Conservation (phyloP, 2,888 invertebrate species). For the Actias luna region DNA sequence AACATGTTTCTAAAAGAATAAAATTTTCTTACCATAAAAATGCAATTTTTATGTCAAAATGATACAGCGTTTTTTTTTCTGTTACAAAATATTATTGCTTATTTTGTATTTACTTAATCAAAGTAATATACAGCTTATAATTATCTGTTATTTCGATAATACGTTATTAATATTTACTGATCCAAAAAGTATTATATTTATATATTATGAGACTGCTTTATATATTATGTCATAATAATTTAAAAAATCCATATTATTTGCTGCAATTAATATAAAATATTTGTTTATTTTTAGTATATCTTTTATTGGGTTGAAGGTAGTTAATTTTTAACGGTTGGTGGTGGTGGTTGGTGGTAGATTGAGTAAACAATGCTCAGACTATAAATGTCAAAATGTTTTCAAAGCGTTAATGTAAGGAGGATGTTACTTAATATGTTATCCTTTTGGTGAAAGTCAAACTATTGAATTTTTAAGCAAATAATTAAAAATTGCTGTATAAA, state of each 20-base stretch:
- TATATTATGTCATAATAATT: neutral
- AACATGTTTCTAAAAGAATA: too few species aligned
- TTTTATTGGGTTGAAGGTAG: neutral
- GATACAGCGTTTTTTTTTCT: neutral
- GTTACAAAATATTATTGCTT: neutral
- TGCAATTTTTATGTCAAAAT: neutral
- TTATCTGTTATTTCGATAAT: neutral
- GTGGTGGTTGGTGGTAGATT: slow-evolving; percentile 7
- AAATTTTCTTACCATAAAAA: neutral
- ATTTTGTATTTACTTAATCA: neutral
- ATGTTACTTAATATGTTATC: neutral
- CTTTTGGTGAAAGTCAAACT: too few species aligned
- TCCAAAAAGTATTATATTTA: neutral
- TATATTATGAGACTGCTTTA: neutral
- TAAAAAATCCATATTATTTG: neutral
- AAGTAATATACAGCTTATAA: neutral
- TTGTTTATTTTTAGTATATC: neutral
- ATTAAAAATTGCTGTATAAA: neutral
- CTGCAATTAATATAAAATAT: neutral
- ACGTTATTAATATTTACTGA: neutral
- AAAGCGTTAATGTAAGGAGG: neutral
- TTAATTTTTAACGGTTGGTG: neutral
- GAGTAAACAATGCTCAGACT: neutral
- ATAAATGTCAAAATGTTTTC: neutral
- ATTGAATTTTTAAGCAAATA: too few species aligned